These are phyloP conservation scores for Ruditapes philippinarum DNA, from an alignment of 1,140 invertebrate genomes.

Conservation along the genomic window DNA sequence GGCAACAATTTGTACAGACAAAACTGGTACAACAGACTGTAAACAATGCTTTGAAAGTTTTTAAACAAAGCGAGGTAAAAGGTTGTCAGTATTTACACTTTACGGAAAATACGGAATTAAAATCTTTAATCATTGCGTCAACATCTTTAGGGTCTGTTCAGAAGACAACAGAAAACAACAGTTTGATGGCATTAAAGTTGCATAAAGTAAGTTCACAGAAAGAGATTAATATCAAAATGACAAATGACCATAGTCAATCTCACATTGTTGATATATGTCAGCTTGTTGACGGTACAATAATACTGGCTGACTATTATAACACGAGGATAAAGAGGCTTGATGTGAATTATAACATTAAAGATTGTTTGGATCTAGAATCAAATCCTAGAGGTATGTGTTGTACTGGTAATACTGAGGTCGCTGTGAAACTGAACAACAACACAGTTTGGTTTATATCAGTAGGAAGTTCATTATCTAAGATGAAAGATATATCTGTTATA, in stretches of 20 bases:
- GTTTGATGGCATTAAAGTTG: background rate
- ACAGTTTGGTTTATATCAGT: background rate
- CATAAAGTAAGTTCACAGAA: background rate
- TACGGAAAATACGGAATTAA: background rate
- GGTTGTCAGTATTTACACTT: background rate
- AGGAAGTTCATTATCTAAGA: background rate
- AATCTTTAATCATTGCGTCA: background rate
- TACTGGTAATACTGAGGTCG: background rate
- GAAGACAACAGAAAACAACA: background rate
- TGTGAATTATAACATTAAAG: background rate
- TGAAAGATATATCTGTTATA: background rate
- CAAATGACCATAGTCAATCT: background rate
- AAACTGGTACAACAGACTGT: background rate
- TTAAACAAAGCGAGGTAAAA: background rate
- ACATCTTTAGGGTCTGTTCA: background rate
- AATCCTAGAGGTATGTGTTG: background rate
- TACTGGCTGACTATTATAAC: background rate
- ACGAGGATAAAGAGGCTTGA: background rate
- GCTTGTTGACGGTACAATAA: background rate
- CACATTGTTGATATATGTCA: slow-evolving; percentile 1
- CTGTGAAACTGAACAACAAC: background rate
- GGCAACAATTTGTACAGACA: background rate
- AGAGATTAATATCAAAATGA: background rate
- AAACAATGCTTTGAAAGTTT: background rate
- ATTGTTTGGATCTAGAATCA: background rate